Percentiles rank a stretch among this genome's conserved stretches.
These are phyloP conservation scores for Nesogale talazaci DNA, from an alignment of 2,113 vertebrate species.

Conservation along the genomic window DNA sequence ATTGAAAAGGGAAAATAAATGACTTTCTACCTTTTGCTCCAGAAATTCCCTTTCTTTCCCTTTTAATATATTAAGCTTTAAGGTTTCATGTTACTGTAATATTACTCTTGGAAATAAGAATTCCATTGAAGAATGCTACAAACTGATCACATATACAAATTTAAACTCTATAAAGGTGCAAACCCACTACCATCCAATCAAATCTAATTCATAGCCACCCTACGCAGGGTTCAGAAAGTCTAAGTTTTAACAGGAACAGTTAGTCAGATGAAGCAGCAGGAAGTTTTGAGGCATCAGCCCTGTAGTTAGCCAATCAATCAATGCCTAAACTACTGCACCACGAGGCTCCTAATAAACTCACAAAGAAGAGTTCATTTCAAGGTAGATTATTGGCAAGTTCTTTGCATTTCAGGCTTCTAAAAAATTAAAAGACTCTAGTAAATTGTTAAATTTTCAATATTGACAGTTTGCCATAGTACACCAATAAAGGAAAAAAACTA, in stretches of 20 bases:
- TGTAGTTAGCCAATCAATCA: too few relatives aligned
- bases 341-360: too few relatives aligned
- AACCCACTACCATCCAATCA: too few relatives aligned
- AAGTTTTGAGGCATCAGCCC: too few relatives aligned
- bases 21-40: constrained; percentile 38
- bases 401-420: neutral
- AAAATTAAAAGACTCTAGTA: neutral
- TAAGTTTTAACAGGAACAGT: too few relatives aligned
- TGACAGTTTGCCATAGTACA: neutral
- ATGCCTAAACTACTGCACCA: too few relatives aligned
- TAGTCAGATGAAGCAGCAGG: too few relatives aligned
- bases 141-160: neutral
- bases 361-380: constrained; percentile 5
- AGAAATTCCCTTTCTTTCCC: neutral
- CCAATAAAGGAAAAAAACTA: constrained; percentile 9
- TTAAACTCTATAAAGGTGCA: neutral
- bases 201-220: too few relatives aligned
- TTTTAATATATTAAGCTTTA: constrained; percentile 27
- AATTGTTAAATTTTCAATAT: neutral
- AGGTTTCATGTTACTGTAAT: neutral
- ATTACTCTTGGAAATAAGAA: neutral
- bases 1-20: constrained; percentile 24
- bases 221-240: too few relatives aligned
- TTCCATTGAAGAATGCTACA: neutral
- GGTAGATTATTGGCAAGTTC: neutral